phyloP scores from a whole-genome alignment of 2,113 vertebrate species.

The Pygoscelis antarcticus region DNA sequence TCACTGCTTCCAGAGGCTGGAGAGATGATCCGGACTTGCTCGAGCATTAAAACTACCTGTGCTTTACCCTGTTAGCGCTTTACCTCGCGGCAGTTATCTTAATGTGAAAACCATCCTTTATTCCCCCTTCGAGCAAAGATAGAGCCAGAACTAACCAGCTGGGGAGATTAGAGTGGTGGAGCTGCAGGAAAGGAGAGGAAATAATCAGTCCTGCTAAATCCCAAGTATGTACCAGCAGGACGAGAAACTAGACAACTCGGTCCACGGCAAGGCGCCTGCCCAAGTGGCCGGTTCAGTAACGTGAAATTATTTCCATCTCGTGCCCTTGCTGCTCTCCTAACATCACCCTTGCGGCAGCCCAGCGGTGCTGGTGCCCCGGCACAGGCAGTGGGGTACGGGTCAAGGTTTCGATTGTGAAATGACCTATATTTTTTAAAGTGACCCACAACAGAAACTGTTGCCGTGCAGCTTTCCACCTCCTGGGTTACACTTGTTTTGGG shows the following conservation, averaged over 20 bases:
- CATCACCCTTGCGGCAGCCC: background rate
- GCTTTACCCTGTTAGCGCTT: background rate
- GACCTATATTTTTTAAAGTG: background rate
- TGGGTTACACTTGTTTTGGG: background rate
- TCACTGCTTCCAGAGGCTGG: background rate
- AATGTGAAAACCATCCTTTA: background rate
- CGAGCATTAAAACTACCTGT: background rate
- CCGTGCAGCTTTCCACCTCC: background rate
- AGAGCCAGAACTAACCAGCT: background rate
- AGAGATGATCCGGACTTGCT: background rate
- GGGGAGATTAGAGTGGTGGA: background rate
- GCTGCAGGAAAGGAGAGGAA: background rate
- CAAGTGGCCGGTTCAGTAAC: background rate
- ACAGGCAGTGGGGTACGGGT: background rate
- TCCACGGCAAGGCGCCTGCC: background rate
- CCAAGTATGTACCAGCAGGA: background rate
- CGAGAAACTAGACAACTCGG: background rate
- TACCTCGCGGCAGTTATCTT: background rate
- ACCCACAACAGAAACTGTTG: background rate
- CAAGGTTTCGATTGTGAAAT: background rate
- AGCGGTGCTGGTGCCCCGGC: background rate
- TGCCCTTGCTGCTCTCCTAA: background rate
- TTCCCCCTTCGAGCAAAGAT: rapidly evolving
- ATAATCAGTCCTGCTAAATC: background rate
- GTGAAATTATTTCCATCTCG: background rate